Conservation (phyloP, 2,113 vertebrate species). For the human region DNA sequence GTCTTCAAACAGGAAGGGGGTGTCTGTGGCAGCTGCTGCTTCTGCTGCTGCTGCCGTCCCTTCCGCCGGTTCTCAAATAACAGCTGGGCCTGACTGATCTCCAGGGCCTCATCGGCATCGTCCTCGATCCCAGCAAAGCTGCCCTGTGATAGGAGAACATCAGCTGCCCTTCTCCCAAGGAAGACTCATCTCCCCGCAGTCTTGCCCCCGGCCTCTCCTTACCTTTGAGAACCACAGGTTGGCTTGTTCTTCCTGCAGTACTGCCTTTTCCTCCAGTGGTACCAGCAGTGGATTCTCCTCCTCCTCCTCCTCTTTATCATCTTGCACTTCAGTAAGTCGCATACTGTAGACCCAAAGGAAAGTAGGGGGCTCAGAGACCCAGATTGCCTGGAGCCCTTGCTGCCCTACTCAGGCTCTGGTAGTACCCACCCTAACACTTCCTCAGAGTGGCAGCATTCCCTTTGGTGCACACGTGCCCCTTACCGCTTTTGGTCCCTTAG, state of each 20-base stretch:
- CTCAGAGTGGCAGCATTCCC: neutral
- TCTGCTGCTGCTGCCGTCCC: neutral
- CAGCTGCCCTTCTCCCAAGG: neutral
- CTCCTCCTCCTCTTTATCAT: conserved; percentile 77
- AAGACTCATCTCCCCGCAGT: neutral
- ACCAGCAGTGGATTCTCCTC: conserved; percentile 89
- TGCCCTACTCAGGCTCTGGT: neutral
- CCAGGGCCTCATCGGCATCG: conserved; percentile 87
- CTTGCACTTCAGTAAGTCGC: conserved; percentile 63
- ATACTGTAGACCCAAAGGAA: conserved; percentile 22
- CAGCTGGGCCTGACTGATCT: conserved; percentile 90
- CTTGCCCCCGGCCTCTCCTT: conserved; percentile 35
- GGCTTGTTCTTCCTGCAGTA: conserved; percentile 88
- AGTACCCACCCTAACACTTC: neutral
- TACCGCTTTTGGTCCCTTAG: conserved; percentile 70
- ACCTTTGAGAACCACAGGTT: conserved; percentile 97
- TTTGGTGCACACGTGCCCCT: neutral
- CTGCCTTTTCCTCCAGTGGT: conserved; percentile 89
- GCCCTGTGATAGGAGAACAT: conserved; percentile 80
- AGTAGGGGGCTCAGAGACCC: neutral
- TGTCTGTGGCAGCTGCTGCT: neutral
- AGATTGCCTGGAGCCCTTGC: neutral
- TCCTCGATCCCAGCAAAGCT: conserved; percentile 92
- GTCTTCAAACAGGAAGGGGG: conserved; percentile 9
- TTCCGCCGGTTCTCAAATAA: conserved; percentile 66